Evolutionary conservation across 2,113 vertebrate species (phyloP).

Genomic region (Erythrocebus patas): DNA sequence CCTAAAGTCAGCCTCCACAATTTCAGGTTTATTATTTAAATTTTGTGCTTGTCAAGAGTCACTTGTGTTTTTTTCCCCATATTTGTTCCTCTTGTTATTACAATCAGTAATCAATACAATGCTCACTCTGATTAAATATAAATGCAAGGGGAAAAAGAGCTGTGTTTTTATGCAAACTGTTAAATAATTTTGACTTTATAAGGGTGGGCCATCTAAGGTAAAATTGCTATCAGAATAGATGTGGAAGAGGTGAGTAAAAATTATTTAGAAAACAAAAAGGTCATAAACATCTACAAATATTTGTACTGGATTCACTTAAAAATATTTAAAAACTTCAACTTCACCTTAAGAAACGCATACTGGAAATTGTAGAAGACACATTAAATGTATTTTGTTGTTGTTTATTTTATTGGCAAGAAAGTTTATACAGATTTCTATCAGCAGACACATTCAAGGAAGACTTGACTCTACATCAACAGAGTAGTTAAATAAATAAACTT

Average conservation of each 20-base stretch:
- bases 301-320: background rate
- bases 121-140: background rate
- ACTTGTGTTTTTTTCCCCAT: background rate
- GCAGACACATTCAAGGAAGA: background rate
- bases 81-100: background rate
- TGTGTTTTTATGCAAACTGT: background rate
- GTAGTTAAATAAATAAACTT: background rate
- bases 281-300: background rate
- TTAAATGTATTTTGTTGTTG: background rate
- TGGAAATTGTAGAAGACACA: background rate
- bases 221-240: background rate
- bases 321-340: background rate
- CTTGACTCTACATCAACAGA: background rate
- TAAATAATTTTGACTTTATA: background rate
- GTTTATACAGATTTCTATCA: background rate
- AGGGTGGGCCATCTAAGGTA: background rate
- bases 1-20: background rate
- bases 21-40: background rate
- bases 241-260: background rate
- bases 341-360: background rate
- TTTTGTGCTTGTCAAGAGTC: background rate
- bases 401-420: background rate
- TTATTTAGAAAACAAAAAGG: background rate
- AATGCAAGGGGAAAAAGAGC: background rate
- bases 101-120: background rate